These are phyloP conservation scores for Leucosticte australis DNA, from an alignment of 2,113 vertebrate species.

Conservation along the genomic window DNA sequence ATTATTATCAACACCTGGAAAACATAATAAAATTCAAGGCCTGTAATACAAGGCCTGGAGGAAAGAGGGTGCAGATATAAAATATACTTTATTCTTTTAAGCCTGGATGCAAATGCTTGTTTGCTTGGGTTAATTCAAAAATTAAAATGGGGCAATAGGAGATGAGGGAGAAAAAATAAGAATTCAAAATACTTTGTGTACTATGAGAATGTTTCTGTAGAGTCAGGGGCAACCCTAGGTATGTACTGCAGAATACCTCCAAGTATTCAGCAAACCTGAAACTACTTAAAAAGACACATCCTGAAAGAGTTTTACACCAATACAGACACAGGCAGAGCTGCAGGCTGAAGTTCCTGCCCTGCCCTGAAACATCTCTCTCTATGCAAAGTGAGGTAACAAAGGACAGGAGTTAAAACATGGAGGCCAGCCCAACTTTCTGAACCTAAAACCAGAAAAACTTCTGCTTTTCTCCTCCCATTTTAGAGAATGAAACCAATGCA, in stretches of 20 bases:
- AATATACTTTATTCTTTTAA: background rate
- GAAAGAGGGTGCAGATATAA: background rate
- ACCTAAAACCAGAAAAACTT: background rate
- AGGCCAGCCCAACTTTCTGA: background rate
- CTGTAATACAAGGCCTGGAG: background rate
- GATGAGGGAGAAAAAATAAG: accelerated
- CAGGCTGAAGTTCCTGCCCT: background rate
- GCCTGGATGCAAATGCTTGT: background rate
- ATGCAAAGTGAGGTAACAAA: background rate
- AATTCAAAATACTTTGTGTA: background rate
- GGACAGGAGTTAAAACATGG: background rate
- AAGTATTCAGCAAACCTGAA: background rate
- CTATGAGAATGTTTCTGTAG: background rate
- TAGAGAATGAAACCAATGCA: background rate
- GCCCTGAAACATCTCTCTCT: background rate
- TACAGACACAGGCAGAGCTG: background rate
- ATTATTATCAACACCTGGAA: background rate
- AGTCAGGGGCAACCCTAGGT: background rate
- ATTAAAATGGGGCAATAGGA: background rate
- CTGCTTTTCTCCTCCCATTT: background rate
- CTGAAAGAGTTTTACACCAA: background rate
- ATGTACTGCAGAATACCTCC: background rate
- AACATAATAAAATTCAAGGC: background rate
- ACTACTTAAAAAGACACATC: background rate
- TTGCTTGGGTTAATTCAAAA: background rate